A percentile compares a stretch with the other conserved stretches of the same genome.
Conservation (phyloP, 2,888 invertebrate genomes). For the Amphimallon solstitiale region DNA sequence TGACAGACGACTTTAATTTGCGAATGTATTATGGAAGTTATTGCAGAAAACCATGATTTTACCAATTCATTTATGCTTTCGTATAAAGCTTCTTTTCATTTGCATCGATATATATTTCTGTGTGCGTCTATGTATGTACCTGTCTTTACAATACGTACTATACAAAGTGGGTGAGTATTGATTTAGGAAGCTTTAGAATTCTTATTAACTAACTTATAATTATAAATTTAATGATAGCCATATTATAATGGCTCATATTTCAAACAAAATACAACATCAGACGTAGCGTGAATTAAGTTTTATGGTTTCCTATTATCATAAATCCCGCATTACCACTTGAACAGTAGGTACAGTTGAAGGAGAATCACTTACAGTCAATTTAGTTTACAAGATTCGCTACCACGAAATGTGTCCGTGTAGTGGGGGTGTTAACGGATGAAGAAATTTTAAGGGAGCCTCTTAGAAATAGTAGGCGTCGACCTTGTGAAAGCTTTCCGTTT, state of each 20-base stretch:
- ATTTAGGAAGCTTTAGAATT: too few relatives aligned
- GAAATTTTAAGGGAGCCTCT: slow-evolving; percentile 29
- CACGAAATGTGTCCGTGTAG: slow-evolving; percentile 18
- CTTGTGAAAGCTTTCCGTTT: slow-evolving; percentile 23
- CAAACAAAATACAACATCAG: too few relatives aligned
- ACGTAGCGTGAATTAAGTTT: slow-evolving; percentile 14
- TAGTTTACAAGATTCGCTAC: slow-evolving; percentile 27
- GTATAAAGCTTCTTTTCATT: too few relatives aligned
- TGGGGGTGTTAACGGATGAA: slow-evolving; percentile 27
- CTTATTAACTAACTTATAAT: too few relatives aligned
- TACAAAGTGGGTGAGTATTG: too few relatives aligned
- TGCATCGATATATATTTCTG: too few relatives aligned
- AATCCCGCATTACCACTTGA: slow-evolving; percentile 21
- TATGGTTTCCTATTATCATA: slow-evolving; percentile 19
- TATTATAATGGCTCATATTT: not conserved
- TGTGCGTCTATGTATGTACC: too few relatives aligned
- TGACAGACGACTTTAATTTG: too few relatives aligned
- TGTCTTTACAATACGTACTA: too few relatives aligned
- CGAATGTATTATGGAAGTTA: too few relatives aligned
- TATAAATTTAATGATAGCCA: not conserved
- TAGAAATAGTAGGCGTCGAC: slow-evolving; percentile 33
- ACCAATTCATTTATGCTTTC: too few relatives aligned
- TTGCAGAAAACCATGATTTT: too few relatives aligned
- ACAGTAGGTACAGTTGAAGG: slow-evolving; percentile 23
- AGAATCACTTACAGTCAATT: slow-evolving; percentile 32